phyloP scores from a whole-genome alignment of 92 coral and sea anemone species.

The Epizoanthus fatuus region DNA sequence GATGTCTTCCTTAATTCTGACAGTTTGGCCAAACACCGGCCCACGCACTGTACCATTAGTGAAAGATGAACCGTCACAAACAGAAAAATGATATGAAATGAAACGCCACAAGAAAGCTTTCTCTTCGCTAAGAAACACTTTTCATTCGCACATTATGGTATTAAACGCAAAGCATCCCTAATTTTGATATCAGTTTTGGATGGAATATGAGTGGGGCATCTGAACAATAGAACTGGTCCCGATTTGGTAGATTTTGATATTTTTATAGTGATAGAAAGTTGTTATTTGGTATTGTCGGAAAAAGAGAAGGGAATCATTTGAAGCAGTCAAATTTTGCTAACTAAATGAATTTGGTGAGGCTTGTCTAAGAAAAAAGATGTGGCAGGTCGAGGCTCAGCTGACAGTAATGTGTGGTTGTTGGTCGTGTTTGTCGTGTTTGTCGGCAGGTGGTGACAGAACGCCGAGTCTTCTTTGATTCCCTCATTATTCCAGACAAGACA shows the following conservation, averaged over 20 bases:
- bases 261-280: neutral
- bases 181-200: too few species aligned
- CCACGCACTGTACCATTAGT: conserved; percentile 67
- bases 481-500: too few species aligned
- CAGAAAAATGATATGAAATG: conserved; percentile 10
- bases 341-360: neutral
- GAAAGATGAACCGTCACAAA: neutral
- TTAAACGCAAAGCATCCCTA: neutral
- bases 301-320: neutral
- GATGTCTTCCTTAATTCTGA: conserved; percentile 22
- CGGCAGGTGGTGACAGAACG: conserved; percentile 8
- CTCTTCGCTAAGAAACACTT: neutral
- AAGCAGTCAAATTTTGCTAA: neutral
- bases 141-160: neutral
- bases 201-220: too few species aligned
- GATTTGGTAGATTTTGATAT: neutral
- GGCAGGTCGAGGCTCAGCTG: neutral
- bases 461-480: too few species aligned
- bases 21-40: conserved; percentile 45
- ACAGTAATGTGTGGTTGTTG: neutral
- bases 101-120: neutral
- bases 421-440: neutral
- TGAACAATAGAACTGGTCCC: too few species aligned
- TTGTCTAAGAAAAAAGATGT: neutral
- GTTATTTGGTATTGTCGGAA: neutral